These are phyloP conservation scores for Drosophila colorata DNA, from an alignment of 2,888 invertebrate genomes.

Conservation along the genomic window DNA sequence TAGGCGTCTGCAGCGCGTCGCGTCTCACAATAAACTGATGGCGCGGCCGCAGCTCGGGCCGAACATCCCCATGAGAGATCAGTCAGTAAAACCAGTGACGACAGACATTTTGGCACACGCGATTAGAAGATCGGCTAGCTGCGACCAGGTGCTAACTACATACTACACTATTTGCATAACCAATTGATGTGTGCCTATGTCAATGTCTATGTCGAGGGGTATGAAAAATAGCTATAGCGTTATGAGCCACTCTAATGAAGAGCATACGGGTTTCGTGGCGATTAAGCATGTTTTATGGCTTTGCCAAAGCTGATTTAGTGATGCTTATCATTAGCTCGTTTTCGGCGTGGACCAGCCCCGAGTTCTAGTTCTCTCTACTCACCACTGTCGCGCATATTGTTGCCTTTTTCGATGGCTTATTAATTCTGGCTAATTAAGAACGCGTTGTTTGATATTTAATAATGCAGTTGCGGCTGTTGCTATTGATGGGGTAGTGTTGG, in stretches of 20 bases:
- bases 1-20: slow-evolving; percentile 49
- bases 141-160: slow-evolving; percentile 56
- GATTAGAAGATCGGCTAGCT: slow-evolving; percentile 36
- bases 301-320: slow-evolving; percentile 71
- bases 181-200: slow-evolving; percentile 42
- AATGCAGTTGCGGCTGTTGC: slow-evolving; percentile 34
- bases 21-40: slow-evolving; percentile 67
- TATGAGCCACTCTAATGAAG: slow-evolving; percentile 47
- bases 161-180: slow-evolving; percentile 50
- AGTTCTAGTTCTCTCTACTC: slow-evolving; percentile 41
- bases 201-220: slow-evolving; percentile 6
- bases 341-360: slow-evolving; percentile 46
- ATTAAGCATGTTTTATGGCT: slow-evolving; percentile 72
- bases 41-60: neutral
- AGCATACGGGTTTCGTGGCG: slow-evolving; percentile 54
- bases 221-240: slow-evolving; percentile 26
- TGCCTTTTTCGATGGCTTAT: slow-evolving; percentile 56
- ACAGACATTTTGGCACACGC: slow-evolving; percentile 58
- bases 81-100: slow-evolving; percentile 50
- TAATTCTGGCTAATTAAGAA: slow-evolving; percentile 73
- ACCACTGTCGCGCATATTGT: slow-evolving; percentile 14
- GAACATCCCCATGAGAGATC: slow-evolving; percentile 50
- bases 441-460: slow-evolving; percentile 63
- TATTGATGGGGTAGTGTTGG: slow-evolving; percentile 40
- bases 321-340: slow-evolving; percentile 72